These are phyloP conservation scores for Stichodactyla mertensii DNA, from an alignment of 64 coral and sea anemone species.

Conservation along the genomic window DNA sequence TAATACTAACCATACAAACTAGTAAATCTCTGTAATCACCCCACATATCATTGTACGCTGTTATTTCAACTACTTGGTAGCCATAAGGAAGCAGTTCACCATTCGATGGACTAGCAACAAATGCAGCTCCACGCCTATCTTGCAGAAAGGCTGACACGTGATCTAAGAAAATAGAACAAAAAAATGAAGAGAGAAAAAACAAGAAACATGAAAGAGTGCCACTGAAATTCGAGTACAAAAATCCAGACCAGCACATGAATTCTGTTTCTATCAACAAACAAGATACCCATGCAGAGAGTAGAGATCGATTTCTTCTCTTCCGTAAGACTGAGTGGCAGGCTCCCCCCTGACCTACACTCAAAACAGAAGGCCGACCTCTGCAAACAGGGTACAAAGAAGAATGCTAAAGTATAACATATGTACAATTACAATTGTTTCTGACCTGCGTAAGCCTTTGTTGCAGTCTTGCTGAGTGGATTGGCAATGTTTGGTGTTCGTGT, in stretches of 20 bases:
- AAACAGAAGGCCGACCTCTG: no score
- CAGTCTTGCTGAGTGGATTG: slow-evolving; percentile 86
- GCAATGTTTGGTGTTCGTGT: slow-evolving; percentile 81
- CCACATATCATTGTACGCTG: slow-evolving; percentile 95
- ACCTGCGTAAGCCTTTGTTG: slow-evolving; percentile 83
- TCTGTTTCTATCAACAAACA: no score
- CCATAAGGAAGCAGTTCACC: slow-evolving; percentile 92
- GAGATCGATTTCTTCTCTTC: no score
- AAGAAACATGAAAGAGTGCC: no score
- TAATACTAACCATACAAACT: slow-evolving; percentile 69
- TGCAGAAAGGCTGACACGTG: slow-evolving; percentile 68
- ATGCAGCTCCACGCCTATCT: slow-evolving; percentile 81
- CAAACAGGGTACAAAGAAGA: no score
- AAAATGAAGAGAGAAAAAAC: not conserved
- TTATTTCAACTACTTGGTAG: slow-evolving; percentile 82
- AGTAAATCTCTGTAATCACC: slow-evolving; percentile 77
- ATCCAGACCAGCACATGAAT: no score
- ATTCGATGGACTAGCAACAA: slow-evolving; percentile 63
- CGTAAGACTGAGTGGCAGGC: no score
- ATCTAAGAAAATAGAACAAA: slow-evolving; percentile 26
- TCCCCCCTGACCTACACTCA: no score
- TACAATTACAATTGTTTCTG: not conserved
- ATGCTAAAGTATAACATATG: no score
- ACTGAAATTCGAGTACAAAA: no score
- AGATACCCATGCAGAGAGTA: no score